These are phyloP conservation scores for Syngnathus rostellatus DNA, from an alignment of 2,797 vertebrate species.

Conservation along the genomic window DNA sequence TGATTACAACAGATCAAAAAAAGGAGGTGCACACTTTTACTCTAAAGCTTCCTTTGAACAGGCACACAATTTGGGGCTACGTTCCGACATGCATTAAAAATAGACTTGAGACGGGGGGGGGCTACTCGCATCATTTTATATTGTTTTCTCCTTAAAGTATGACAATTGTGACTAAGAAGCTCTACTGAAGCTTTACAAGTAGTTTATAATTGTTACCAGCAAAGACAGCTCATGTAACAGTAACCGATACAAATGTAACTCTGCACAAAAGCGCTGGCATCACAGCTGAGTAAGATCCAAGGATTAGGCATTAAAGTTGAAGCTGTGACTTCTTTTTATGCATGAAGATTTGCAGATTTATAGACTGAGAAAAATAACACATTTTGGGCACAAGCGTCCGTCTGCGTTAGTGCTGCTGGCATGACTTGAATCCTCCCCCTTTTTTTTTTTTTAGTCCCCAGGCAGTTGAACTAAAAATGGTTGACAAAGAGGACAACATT, in stretches of 20 bases:
- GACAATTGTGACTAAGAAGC: neutral
- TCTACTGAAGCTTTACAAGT: neutral
- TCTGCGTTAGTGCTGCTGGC: neutral
- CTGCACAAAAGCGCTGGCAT: neutral
- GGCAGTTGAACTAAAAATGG: slow-evolving; percentile 22
- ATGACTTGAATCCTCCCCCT: slow-evolving; percentile 14
- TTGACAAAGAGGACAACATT: slow-evolving; percentile 17
- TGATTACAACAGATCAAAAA: neutral
- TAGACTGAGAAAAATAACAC: neutral
- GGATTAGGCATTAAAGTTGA: neutral
- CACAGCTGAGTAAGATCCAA: neutral
- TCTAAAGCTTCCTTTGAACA: neutral
- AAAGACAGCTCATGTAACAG: neutral
- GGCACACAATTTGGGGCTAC: neutral
- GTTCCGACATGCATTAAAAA: neutral
- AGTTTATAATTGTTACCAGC: neutral
- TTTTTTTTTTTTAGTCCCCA: slow-evolving; percentile 23
- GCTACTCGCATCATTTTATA: neutral
- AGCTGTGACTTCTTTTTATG: neutral
- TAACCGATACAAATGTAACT: neutral
- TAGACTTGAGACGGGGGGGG: neutral
- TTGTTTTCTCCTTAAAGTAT: neutral
- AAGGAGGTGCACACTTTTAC: neutral
- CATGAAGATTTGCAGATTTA: neutral
- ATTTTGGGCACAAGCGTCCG: neutral